phyloP scores from a whole-genome alignment of 2,888 invertebrate species.

The Labia minor region DNA sequence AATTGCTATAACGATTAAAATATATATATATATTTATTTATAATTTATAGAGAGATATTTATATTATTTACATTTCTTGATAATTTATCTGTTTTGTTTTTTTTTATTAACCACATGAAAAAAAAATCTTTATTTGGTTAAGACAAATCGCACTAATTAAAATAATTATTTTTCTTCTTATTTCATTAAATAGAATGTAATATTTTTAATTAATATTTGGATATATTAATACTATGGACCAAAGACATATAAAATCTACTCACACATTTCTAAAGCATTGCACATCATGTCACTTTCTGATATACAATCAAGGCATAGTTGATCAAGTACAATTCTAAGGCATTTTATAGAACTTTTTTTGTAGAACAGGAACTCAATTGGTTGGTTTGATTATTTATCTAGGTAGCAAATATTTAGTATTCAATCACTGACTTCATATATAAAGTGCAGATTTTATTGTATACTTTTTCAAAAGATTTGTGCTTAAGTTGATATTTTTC shows the following conservation, averaged over 20 bases:
- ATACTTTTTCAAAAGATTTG: not conserved
- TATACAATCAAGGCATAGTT: slow-evolving; percentile 5
- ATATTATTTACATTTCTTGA: not conserved
- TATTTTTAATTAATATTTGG: slow-evolving; percentile 8
- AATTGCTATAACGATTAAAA: not conserved
- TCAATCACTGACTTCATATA: not conserved
- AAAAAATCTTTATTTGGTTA: not conserved
- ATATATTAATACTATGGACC: slow-evolving; percentile 7
- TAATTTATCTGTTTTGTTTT: not conserved
- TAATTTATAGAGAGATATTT: not conserved
- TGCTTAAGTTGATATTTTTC: not conserved
- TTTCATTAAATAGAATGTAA: slow-evolving; percentile 1
- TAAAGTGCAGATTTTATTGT: not conserved
- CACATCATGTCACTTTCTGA: slow-evolving; percentile 5
- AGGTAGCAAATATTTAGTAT: not conserved
- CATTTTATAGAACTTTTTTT: slow-evolving; percentile 3
- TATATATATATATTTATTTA: not conserved
- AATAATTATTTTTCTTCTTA: not conserved
- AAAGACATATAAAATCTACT: slow-evolving; percentile 13
- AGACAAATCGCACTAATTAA: slow-evolving; percentile 7
- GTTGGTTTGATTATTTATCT: slow-evolving; percentile 1
- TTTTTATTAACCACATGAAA: slow-evolving; percentile 6
- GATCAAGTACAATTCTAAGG: slow-evolving; percentile 13
- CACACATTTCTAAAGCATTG: slow-evolving; percentile 13
- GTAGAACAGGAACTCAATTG: slow-evolving; percentile 8